A percentile compares a stretch with the other conserved stretches of the same genome.
phyloP scores from a whole-genome alignment of 53 echinoderm and acorn worm species.

The Astropecten irregularis region DNA sequence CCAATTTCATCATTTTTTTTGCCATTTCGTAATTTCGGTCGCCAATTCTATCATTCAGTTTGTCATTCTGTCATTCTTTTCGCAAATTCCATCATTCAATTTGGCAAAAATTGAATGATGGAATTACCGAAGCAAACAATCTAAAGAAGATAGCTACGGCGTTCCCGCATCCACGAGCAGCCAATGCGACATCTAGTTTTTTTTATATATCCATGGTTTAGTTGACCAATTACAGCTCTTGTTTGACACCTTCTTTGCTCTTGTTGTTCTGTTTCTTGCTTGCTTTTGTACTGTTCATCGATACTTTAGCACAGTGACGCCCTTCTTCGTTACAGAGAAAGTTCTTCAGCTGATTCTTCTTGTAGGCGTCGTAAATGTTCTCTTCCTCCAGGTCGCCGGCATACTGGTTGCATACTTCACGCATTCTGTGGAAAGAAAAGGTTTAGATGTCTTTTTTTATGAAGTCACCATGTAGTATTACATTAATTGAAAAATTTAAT shows the following conservation, averaged over 20 bases:
- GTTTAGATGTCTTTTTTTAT: background rate
- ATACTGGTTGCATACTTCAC: conserved; percentile 72
- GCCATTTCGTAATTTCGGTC: no score
- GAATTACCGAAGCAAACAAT: no score
- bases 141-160: no score
- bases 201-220: no score
- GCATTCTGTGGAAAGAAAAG: conserved; percentile 77
- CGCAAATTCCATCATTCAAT: no score
- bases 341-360: conserved; percentile 63
- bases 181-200: no score
- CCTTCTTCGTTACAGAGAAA: conserved; percentile 64
- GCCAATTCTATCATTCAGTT: no score
- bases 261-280: conserved; percentile 37
- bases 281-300: conserved; percentile 40
- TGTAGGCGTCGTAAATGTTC: conserved; percentile 72
- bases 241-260: conserved; percentile 14
- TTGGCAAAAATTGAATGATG: no score
- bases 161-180: no score
- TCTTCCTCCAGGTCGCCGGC: conserved; percentile 82
- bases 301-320: conserved; percentile 60
- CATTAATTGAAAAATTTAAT: no score
- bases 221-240: background rate
- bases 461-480: background rate
- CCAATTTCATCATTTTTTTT: no score
- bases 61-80: no score